phyloP scores from a whole-genome alignment of 1,140 invertebrate genomes.

The Drosophila mauritiana region DNA sequence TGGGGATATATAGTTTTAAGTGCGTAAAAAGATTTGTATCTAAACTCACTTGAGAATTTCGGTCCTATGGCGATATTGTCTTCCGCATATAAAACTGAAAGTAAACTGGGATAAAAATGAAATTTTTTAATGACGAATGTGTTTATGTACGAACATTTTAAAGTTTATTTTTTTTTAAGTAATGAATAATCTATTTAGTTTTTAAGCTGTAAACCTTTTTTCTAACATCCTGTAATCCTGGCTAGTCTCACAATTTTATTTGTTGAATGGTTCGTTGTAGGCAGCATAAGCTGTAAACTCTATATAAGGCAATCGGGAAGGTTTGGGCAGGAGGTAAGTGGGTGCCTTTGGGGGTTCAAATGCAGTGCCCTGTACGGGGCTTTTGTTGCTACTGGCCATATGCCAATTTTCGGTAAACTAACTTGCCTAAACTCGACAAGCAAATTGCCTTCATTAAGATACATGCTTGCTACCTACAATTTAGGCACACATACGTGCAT shows the following conservation, averaged over 20 bases:
- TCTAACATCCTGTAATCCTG: too few relatives aligned
- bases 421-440: constrained; percentile 83
- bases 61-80: neutral
- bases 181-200: too few relatives aligned
- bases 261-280: neutral
- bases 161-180: too few relatives aligned
- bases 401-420: constrained; percentile 84
- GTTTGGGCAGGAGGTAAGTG: constrained; percentile 1
- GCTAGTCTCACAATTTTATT: neutral
- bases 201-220: too few relatives aligned
- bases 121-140: neutral
- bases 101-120: neutral
- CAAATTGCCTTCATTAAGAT: constrained; percentile 83
- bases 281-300: neutral
- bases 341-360: constrained; percentile 29
- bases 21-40: neutral
- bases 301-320: neutral
- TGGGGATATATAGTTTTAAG: neutral
- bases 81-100: neutral
- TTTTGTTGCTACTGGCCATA: constrained; percentile 82
- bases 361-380: constrained; percentile 42
- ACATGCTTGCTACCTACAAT: constrained; percentile 81
- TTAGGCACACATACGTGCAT: constrained; percentile 54
- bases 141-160: too few relatives aligned
- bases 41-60: neutral